These are phyloP conservation scores for Lycocerus yunnanus DNA, from an alignment of 2,888 invertebrate species.

Conservation along the genomic window DNA sequence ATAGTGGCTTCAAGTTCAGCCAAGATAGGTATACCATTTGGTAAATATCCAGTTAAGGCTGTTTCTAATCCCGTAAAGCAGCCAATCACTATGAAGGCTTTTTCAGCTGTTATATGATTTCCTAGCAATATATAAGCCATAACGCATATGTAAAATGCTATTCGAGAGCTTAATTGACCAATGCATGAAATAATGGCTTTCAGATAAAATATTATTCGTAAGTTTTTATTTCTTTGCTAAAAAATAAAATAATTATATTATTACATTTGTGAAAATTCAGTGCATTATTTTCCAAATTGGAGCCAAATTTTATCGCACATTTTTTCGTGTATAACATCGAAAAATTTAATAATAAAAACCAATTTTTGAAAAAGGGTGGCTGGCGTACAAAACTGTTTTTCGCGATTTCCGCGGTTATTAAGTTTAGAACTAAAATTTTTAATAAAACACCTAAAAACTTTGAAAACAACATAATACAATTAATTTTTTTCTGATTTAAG, in stretches of 20 bases:
- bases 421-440: too few species aligned
- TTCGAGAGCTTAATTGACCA: slow-evolving; percentile 44
- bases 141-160: slow-evolving; percentile 49
- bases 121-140: slow-evolving; percentile 70
- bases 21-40: slow-evolving; percentile 78
- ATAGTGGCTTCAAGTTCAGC: slow-evolving; percentile 80
- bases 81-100: slow-evolving; percentile 84
- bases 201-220: slow-evolving; percentile 46
- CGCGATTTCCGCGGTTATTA: too few species aligned
- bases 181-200: slow-evolving; percentile 42
- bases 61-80: slow-evolving; percentile 86
- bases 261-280: too few species aligned
- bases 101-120: slow-evolving; percentile 76
- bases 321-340: too few species aligned
- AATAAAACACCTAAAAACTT: too few species aligned
- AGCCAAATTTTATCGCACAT: too few species aligned
- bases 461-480: too few species aligned
- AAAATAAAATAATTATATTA: slow-evolving; percentile 36
- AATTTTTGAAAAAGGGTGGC: too few species aligned
- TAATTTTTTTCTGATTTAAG: too few species aligned
- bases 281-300: too few species aligned
- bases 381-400: too few species aligned
- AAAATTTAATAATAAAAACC: too few species aligned
- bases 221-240: slow-evolving; percentile 70
- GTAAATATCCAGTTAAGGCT: slow-evolving; percentile 87